phyloP scores from a whole-genome alignment of 2,797 vertebrate genomes.

The Epinephelus malabaricus region DNA sequence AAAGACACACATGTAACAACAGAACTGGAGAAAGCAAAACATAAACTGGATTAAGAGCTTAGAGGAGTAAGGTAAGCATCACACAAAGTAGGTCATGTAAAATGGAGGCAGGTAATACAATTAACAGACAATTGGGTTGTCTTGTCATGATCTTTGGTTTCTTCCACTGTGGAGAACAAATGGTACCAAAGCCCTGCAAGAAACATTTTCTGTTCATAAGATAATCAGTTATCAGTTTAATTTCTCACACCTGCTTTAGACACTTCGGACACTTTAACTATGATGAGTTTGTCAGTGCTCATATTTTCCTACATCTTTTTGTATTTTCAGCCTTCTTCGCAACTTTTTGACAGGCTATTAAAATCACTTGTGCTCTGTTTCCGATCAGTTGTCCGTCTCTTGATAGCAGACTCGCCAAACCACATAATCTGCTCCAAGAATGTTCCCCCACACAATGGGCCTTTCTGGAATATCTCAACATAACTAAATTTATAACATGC shows the following conservation, averaged over 20 bases:
- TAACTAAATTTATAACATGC: not conserved
- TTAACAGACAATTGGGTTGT: too few species aligned
- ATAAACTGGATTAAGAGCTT: too few species aligned
- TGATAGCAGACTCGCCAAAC: conserved; percentile 15
- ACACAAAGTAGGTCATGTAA: too few species aligned
- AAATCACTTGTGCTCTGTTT: conserved; percentile 4
- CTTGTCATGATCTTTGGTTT: conserved; percentile 9
- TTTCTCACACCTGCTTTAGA: not conserved
- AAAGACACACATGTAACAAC: too few species aligned
- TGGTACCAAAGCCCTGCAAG: not conserved
- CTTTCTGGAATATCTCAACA: conserved; percentile 3
- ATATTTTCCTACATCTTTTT: not conserved
- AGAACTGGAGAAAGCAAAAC: too few species aligned
- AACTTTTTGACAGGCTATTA: not conserved
- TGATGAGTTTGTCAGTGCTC: not conserved
- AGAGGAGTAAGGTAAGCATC: too few species aligned
- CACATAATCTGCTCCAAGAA: conserved; percentile 11
- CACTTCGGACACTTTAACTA: not conserved
- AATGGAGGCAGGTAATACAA: too few species aligned
- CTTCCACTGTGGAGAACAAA: not conserved
- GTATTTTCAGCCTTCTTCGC: not conserved
- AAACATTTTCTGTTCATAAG: not conserved
- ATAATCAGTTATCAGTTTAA: not conserved
- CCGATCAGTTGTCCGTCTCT: not conserved
- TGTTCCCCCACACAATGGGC: not conserved